phyloP scores from a whole-genome alignment of 1,140 invertebrate species.

The Ceratoteleas bidentatus region DNA sequence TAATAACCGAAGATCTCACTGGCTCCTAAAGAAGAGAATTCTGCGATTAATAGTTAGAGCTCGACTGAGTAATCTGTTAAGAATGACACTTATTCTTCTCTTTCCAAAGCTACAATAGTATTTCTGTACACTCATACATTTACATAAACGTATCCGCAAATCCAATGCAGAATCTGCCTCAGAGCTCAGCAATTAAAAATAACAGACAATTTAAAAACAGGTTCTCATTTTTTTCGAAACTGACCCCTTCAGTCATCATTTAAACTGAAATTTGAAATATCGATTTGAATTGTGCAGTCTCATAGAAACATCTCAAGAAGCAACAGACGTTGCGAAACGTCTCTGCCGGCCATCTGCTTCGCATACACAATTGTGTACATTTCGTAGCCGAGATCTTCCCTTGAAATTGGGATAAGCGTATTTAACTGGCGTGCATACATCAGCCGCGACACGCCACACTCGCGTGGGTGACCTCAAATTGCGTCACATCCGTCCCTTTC shows the following conservation, averaged over 20 bases:
- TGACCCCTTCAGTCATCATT: too few relatives aligned
- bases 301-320: too few relatives aligned
- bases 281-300: too few relatives aligned
- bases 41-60: conserved; percentile 6
- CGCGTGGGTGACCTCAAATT: conserved; percentile 80
- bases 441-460: conserved; percentile 61
- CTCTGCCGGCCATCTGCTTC: background rate
- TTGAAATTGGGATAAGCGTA: conserved; percentile 44
- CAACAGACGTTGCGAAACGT: too few relatives aligned
- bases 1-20: background rate
- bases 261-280: too few relatives aligned
- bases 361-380: conserved; percentile 5
- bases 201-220: too few relatives aligned
- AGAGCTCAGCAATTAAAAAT: too few relatives aligned
- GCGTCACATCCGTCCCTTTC: conserved; percentile 80
- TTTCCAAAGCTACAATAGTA: background rate
- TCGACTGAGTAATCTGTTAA: conserved; percentile 10
- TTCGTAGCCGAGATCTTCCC: conserved; percentile 46
- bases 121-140: background rate
- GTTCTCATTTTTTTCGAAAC: too few relatives aligned
- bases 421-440: conserved; percentile 46
- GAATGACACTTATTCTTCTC: background rate
- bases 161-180: background rate
- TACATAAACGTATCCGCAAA: conserved; percentile 2
- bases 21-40: conserved; percentile 3